Conservation (phyloP, 2,797 vertebrate species). For the Spheniscus humboldti region DNA sequence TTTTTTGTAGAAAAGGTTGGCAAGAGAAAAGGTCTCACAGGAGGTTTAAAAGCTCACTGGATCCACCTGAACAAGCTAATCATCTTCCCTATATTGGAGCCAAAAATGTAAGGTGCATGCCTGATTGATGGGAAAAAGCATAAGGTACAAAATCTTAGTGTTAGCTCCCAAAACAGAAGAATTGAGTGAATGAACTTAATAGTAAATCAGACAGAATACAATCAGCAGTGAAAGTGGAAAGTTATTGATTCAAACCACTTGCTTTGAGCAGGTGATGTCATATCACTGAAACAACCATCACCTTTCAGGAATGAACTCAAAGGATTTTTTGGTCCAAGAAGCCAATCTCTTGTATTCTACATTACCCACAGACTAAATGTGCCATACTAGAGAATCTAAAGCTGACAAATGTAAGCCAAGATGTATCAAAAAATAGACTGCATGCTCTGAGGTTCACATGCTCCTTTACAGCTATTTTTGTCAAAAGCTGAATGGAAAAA, state of each 20-base stretch:
- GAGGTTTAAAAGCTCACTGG: neutral
- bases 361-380: neutral
- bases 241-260: neutral
- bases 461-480: constrained; percentile 17
- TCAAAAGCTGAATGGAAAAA: constrained; percentile 20
- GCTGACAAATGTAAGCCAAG: neutral
- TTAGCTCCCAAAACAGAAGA: neutral
- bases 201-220: neutral
- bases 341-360: neutral
- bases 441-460: neutral
- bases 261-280: neutral
- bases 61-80: neutral
- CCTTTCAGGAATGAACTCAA: neutral
- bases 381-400: neutral
- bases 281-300: neutral
- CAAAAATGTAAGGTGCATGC: neutral
- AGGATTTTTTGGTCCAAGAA: neutral
- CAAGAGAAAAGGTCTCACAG: neutral
- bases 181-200: neutral
- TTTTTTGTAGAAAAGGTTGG: neutral
- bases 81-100: neutral
- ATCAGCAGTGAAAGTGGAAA: neutral
- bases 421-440: neutral
- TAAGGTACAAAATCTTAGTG: neutral
- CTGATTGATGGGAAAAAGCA: neutral